Percentiles rank a stretch among this genome's conserved stretches.
Evolutionary conservation across 2,113 vertebrate genomes (phyloP).

Genomic region (Suricata suricatta): DNA sequence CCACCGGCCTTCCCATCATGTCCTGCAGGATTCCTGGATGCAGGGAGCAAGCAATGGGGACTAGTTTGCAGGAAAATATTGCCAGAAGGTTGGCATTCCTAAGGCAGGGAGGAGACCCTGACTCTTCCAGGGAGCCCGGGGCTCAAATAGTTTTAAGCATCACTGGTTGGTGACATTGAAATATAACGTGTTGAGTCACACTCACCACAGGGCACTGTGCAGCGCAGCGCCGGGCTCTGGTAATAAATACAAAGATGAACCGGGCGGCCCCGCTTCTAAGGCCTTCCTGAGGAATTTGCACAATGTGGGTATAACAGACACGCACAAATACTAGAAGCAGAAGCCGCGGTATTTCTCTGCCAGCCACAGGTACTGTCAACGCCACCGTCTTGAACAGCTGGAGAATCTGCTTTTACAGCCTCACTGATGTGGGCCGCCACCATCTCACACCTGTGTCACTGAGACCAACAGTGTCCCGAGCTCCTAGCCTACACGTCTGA

Average conservation of each 20-base stretch:
- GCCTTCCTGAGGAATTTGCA: neutral
- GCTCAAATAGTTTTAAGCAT: neutral
- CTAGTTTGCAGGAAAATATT: neutral
- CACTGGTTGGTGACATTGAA: neutral
- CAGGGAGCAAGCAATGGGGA: neutral
- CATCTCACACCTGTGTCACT: accelerated
- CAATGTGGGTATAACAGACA: neutral
- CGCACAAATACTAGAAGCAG: accelerated
- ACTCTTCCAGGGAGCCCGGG: neutral
- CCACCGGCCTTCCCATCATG: neutral
- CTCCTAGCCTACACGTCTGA: neutral
- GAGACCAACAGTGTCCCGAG: neutral
- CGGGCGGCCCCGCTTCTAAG: neutral
- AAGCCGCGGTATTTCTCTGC: neutral
- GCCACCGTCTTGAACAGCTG: accelerated
- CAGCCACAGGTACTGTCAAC: neutral
- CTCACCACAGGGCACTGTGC: neutral
- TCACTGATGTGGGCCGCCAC: neutral
- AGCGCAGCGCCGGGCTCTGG: neutral
- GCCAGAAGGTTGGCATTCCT: neutral
- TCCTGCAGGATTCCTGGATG: neutral
- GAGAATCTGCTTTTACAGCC: accelerated
- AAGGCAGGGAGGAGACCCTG: neutral
- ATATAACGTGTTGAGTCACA: neutral
- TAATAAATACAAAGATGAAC: accelerated